Percentiles rank a stretch among this genome's conserved stretches.
phyloP scores from a whole-genome alignment of 2,113 vertebrate genomes.

The Syngnathoides biaculeatus region DNA sequence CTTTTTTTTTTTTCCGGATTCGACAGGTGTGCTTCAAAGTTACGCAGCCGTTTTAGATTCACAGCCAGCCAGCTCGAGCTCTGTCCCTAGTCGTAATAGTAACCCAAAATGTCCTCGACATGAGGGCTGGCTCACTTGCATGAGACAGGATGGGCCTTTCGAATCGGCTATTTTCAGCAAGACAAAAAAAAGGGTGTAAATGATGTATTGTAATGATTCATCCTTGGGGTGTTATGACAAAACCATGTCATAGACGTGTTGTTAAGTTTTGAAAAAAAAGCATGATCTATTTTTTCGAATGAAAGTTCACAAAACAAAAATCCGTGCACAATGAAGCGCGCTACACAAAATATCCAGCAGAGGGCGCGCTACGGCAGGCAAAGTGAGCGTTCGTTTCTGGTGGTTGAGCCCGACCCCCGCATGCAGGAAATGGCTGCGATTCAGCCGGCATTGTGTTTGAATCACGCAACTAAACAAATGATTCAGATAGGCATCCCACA shows the following conservation, averaged over 20 bases:
- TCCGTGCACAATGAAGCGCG: background rate
- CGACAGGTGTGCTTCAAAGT: background rate
- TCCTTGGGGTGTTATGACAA: too few species aligned
- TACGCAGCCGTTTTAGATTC: too few species aligned
- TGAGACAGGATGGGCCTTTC: too few species aligned
- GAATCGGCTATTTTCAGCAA: too few species aligned
- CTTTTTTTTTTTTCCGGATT: too few species aligned
- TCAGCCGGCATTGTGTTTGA: background rate
- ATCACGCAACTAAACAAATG: background rate
- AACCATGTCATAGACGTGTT: too few species aligned
- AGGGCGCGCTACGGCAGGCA: background rate
- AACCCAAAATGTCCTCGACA: background rate
- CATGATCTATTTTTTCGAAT: too few species aligned
- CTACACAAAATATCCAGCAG: background rate
- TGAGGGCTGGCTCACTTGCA: background rate
- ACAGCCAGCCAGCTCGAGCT: too few species aligned
- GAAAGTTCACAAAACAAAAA: too few species aligned
- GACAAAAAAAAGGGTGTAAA: too few species aligned
- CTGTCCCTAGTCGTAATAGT: background rate
- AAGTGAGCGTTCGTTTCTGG: background rate
- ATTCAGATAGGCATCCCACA: background rate
- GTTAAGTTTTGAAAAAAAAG: too few species aligned
- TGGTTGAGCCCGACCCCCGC: background rate
- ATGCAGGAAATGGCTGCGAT: slow-evolving; percentile 5
- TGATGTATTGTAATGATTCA: too few species aligned